Evolutionary conservation across 2,888 invertebrate genomes (phyloP).

Genomic region (Pollenia griseotomentosa): DNA sequence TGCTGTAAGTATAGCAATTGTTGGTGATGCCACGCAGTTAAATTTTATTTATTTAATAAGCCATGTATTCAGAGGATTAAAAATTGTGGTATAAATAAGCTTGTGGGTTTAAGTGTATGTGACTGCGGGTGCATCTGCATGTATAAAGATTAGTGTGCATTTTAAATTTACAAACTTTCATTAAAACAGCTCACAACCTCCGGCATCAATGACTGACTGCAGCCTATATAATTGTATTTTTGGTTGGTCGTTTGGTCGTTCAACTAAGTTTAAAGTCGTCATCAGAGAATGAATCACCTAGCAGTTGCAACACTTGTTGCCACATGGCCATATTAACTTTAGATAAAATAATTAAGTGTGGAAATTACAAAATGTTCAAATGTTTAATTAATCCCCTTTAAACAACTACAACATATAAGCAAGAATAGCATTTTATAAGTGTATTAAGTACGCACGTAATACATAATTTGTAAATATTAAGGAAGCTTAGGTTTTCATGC

Average conservation of each 20-base stretch:
- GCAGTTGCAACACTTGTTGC: conserved; percentile 50
- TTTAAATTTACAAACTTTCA: conserved; percentile 1
- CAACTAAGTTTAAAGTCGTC: conserved; percentile 25
- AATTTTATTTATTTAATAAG: conserved; percentile 66
- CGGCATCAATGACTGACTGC: background rate
- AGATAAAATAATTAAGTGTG: conserved; percentile 57
- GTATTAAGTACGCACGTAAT: no score
- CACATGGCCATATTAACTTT: conserved; percentile 52
- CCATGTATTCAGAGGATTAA: conserved; percentile 61
- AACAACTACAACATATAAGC: conserved; percentile 31
- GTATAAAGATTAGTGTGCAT: background rate
- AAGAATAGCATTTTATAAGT: no score
- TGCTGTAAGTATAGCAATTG: conserved; percentile 52
- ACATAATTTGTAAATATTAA: no score
- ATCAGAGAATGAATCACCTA: background rate
- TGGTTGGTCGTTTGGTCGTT: conserved; percentile 30
- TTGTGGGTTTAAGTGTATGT: background rate
- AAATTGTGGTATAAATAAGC: conserved; percentile 60
- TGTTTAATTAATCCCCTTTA: conserved; percentile 59
- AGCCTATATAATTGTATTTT: conserved; percentile 43
- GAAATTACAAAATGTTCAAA: conserved; percentile 61
- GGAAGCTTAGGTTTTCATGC: no score
- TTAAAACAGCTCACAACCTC: background rate
- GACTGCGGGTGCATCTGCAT: background rate
- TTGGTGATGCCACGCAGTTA: conserved; percentile 60